These are phyloP conservation scores for Sclerurus mexicanus DNA, from an alignment of 2,113 vertebrate species.

Conservation along the genomic window DNA sequence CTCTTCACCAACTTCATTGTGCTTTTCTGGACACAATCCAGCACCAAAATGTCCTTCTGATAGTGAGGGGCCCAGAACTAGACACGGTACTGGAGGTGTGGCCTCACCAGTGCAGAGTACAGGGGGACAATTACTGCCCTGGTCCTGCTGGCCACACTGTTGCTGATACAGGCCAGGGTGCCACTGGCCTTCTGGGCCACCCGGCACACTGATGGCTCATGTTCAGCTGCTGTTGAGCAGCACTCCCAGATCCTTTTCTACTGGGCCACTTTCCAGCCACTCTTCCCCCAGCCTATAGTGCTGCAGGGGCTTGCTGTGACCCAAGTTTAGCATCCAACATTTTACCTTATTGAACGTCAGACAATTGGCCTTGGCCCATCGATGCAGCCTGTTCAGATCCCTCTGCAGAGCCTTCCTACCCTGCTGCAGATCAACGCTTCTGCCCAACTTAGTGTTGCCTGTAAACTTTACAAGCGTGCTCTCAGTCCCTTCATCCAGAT, in stretches of 20 bases:
- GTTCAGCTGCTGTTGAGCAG: background rate
- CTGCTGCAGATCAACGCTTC: background rate
- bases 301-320: background rate
- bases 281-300: background rate
- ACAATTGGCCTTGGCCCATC: background rate
- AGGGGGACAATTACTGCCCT: background rate
- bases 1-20: background rate
- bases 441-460: background rate
- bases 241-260: background rate
- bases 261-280: background rate
- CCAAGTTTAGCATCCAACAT: background rate
- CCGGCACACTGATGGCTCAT: background rate
- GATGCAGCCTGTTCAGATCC: background rate
- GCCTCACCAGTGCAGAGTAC: background rate
- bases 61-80: background rate
- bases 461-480: background rate
- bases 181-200: background rate
- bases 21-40: background rate
- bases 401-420: background rate
- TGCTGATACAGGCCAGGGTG: background rate
- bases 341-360: background rate
- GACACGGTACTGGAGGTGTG: rapidly evolving
- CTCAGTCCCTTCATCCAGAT: background rate
- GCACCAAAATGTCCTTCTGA: background rate
- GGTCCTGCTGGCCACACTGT: background rate